Percentiles rank a stretch among this genome's conserved stretches.
Evolutionary conservation across 2,888 invertebrate genomes (phyloP).

Genomic region (Nomada lathburiana): DNA sequence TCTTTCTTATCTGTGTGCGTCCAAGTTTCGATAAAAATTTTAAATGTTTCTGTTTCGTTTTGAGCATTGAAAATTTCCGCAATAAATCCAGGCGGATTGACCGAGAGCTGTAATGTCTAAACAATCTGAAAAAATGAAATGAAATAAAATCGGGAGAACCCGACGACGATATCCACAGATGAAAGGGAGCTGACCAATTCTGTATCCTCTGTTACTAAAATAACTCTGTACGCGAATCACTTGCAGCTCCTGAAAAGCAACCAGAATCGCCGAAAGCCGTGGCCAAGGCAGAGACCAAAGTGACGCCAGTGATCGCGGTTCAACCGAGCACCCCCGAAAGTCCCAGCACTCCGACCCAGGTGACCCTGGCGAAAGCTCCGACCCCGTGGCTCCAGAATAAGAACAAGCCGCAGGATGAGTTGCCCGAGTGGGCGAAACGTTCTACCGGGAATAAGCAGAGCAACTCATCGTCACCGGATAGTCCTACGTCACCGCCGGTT

Average conservation of each 20-base stretch:
- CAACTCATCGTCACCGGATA: constrained; percentile 61
- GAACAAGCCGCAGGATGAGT: constrained; percentile 83
- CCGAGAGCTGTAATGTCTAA: too few relatives aligned
- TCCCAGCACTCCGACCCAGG: constrained; percentile 80
- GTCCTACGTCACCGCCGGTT: constrained; percentile 59
- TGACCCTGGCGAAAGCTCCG: constrained; percentile 86
- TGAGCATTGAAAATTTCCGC: too few relatives aligned
- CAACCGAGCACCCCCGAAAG: constrained; percentile 78
- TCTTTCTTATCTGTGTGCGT: too few relatives aligned
- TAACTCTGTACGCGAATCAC: too few relatives aligned
- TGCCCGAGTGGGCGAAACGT: constrained; percentile 85
- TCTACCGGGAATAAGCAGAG: constrained; percentile 68
- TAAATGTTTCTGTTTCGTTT: too few relatives aligned
- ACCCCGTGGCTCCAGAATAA: constrained; percentile 86
- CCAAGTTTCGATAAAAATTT: too few relatives aligned
- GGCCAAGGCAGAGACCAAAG: constrained; percentile 75
- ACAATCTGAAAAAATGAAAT: too few relatives aligned
- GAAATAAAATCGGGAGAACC: too few relatives aligned
- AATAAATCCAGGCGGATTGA: too few relatives aligned
- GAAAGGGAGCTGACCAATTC: too few relatives aligned
- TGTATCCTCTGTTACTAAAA: too few relatives aligned
- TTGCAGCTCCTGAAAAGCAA: constrained; percentile 62
- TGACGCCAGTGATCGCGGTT: constrained; percentile 62
- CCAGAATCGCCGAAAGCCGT: constrained; percentile 65
- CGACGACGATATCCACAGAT: too few relatives aligned